A percentile compares a stretch with the other conserved stretches of the same genome.
Evolutionary conservation across 2,888 invertebrate species (phyloP).

Genomic region (Ichneumon xanthorius): DNA sequence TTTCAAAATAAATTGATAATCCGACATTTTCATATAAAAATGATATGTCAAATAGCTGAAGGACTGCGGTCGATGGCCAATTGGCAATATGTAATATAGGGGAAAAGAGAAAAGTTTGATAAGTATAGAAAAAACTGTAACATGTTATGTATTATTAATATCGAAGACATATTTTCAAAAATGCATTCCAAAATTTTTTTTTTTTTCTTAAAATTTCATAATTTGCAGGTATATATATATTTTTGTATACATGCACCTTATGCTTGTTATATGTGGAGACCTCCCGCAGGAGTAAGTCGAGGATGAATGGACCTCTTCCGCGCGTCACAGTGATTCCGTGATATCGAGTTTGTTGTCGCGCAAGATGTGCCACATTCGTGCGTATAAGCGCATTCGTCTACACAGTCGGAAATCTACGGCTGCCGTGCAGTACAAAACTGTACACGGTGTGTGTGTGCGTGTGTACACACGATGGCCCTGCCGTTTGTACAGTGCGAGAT

Average conservation of each 20-base stretch:
- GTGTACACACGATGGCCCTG: constrained; percentile 53
- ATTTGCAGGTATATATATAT: neutral
- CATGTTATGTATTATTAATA: neutral
- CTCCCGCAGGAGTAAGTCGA: neutral
- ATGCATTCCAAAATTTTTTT: neutral
- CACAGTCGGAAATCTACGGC: constrained; percentile 9
- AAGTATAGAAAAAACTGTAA: too few relatives aligned
- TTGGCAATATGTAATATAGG: too few relatives aligned
- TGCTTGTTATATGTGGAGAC: too few relatives aligned
- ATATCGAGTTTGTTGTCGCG: constrained; percentile 44
- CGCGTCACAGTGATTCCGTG: constrained; percentile 38
- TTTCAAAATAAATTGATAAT: neutral
- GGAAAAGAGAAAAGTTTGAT: too few relatives aligned
- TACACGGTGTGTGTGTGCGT: neutral
- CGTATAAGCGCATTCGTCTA: constrained; percentile 26
- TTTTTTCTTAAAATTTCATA: neutral
- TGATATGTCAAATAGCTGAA: too few relatives aligned
- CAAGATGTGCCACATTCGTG: constrained; percentile 30
- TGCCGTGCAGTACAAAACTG: neutral
- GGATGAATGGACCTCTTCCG: constrained; percentile 43
- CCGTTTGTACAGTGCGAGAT: constrained; percentile 69
- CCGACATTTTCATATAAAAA: neutral
- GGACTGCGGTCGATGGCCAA: too few relatives aligned
- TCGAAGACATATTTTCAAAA: neutral
- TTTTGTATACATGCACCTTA: neutral